Evolutionary conservation across 2,113 vertebrate species (phyloP).

Genomic region (Misgurnus mizolepis): DNA sequence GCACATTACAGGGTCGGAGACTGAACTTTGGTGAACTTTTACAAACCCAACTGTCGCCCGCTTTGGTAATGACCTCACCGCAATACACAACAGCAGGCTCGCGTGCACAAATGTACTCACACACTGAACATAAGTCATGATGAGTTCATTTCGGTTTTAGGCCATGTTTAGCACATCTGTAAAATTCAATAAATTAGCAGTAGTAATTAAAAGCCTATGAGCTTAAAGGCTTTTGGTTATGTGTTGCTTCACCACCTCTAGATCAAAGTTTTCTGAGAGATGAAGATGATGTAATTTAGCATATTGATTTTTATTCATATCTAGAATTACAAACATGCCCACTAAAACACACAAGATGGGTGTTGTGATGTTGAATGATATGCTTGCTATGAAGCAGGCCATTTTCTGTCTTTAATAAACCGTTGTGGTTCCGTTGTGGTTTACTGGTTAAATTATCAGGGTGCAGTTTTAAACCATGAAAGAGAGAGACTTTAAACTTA

Average conservation of each 20-base stretch:
- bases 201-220: slow-evolving; percentile 21
- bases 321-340: neutral
- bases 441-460: slow-evolving; percentile 34
- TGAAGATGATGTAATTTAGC: neutral
- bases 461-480: slow-evolving; percentile 15
- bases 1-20: slow-evolving; percentile 21
- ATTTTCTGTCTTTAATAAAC: slow-evolving; percentile 20
- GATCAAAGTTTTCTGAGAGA: neutral
- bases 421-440: slow-evolving; percentile 24
- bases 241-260: too few relatives aligned
- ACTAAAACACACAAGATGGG: neutral
- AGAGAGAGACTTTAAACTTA: slow-evolving; percentile 37
- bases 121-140: slow-evolving; percentile 15
- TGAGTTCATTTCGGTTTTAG: slow-evolving; percentile 35
- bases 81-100: neutral
- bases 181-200: slow-evolving; percentile 38
- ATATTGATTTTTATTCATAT: neutral
- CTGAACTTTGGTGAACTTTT: slow-evolving; percentile 38
- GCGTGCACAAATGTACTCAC: neutral
- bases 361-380: neutral
- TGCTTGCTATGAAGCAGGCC: neutral
- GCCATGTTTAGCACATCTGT: slow-evolving; percentile 36
- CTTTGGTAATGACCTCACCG: slow-evolving; percentile 36
- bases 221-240: neutral
- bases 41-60: neutral